Evolutionary conservation across 2,797 vertebrate genomes (phyloP), one percentile per base, ranked within the genome.

Genomic region (Clangula hyemalis): DNA sequence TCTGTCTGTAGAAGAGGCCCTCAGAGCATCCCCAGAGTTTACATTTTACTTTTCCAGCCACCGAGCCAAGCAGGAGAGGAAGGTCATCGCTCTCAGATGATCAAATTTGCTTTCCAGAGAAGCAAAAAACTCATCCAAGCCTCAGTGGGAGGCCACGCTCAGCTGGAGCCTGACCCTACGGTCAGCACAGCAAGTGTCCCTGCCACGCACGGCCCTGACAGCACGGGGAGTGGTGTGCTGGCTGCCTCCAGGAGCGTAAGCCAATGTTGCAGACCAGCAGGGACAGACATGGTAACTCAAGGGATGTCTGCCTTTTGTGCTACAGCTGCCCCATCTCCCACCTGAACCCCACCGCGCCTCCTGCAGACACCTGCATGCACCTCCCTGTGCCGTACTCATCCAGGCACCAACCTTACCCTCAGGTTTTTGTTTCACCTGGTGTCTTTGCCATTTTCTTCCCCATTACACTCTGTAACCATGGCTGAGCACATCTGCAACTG

Each of bases 51-150:
- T 57, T 28, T 8, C 1, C 64, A 3, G 21, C 41, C 15, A 0
- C n/a, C 22, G 28, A 8, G 66, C 4, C 7, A 16, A 39, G 77
- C 47, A 13, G 66, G 74, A 41, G 75, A 51, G 41, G 24, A 24
- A 47, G 14, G 3, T 41, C 14, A 76, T 39, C 0, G 10, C 1
- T 39, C 70, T 3, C 21, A 2, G 77, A 47, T 12, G 56, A 5
- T 62, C 78, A 0, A 8, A 27, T 3, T 2, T 2, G 56, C 83
- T 32, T 2, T 2, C 66, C 36, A 1, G 1, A 68, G 18, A 4
- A 6, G 17, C 3, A 6, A 15, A 30, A 9, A 17, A 3, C 11
- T 1, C 14, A 2, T 2, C 13, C 38, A 0, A 2, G 12, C 2
- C 56, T 2, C 1, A 1, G 30, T 0, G 2, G 16, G 41, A 17